phyloP scores from a whole-genome alignment of 2,888 invertebrate species.

The Mongoloraphidia duomilia region DNA sequence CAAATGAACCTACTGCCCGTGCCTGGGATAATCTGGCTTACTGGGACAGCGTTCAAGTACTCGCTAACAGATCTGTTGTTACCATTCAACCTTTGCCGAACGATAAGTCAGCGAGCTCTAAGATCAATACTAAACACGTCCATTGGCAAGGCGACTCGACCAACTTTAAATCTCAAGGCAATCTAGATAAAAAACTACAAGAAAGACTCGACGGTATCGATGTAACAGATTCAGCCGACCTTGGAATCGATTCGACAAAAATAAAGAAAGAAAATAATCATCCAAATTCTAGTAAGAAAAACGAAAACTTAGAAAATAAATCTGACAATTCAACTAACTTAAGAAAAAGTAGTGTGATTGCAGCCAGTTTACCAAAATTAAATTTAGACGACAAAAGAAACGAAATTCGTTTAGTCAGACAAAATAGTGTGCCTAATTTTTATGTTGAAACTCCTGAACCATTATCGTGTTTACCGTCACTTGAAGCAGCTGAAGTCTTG shows the following conservation, averaged over 20 bases:
- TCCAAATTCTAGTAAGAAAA: neutral
- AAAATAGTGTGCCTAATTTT: constrained; percentile 29
- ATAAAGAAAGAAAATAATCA: neutral
- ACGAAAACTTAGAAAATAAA: neutral
- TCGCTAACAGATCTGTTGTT: constrained; percentile 28
- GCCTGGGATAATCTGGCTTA: constrained; percentile 29
- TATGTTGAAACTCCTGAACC: constrained; percentile 27
- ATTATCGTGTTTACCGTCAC: neutral
- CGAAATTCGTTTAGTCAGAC: constrained; percentile 28
- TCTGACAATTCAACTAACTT: neutral
- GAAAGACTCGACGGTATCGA: no score
- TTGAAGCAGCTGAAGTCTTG: constrained; percentile 14
- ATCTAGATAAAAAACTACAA: no score
- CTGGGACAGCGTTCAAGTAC: constrained; percentile 29
- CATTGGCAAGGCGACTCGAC: no score
- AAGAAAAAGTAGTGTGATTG: neutral
- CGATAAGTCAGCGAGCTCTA: neutral
- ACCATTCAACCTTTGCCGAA: constrained; percentile 26
- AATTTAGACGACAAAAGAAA: neutral
- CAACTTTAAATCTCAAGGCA: no score
- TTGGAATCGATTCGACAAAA: neutral
- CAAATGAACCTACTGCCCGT: constrained; percentile 22
- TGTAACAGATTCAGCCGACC: neutral
- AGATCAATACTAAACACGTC: no score
- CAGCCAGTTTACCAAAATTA: neutral